These are phyloP conservation scores for Platyrinchus mystaceus DNA, from an alignment of 2,797 vertebrate genomes.

Conservation along the genomic window DNA sequence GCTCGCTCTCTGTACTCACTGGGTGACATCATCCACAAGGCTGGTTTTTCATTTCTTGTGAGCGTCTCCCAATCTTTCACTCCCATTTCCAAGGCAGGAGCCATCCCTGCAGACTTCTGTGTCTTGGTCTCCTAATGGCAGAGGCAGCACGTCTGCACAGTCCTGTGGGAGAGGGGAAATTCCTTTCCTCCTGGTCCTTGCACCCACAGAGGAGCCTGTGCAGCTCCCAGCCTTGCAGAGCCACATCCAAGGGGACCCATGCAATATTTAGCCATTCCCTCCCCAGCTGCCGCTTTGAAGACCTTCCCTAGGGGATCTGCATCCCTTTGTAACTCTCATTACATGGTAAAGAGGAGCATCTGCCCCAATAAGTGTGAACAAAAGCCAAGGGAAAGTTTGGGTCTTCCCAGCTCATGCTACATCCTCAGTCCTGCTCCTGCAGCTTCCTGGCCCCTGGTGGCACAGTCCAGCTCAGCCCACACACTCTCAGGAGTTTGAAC, in stretches of 20 bases:
- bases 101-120: accelerated
- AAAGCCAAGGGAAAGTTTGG: neutral
- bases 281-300: neutral
- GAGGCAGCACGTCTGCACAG: accelerated
- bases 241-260: neutral
- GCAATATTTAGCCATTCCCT: neutral
- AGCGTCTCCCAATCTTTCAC: accelerated
- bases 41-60: neutral
- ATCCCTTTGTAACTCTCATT: neutral
- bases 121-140: neutral
- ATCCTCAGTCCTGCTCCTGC: neutral
- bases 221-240: neutral
- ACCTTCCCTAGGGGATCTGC: accelerated
- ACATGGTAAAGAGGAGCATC: neutral
- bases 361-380: neutral
- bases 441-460: neutral
- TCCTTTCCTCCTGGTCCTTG: neutral
- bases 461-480: neutral
- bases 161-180: neutral
- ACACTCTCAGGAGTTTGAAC: neutral
- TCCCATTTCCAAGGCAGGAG: neutral
- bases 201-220: neutral
- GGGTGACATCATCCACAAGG: neutral
- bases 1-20: neutral
- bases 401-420: neutral